Percentiles rank a stretch among this genome's conserved stretches.
Conservation (phyloP, 2,888 invertebrate genomes). For the Aelia acuminata region DNA sequence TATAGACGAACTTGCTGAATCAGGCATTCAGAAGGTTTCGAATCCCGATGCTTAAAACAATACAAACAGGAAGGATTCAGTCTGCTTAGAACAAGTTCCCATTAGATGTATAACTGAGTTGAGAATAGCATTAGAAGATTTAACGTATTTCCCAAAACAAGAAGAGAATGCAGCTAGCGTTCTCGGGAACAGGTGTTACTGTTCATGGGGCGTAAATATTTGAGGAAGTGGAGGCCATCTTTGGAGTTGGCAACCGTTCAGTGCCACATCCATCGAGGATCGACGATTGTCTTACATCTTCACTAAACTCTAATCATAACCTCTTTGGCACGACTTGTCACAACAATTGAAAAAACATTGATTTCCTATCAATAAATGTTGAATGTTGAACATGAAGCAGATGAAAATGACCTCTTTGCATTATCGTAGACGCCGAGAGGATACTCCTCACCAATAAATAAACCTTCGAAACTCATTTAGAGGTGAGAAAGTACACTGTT, state of each 20-base stretch:
- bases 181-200: neutral
- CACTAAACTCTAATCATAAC: neutral
- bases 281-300: neutral
- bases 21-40: neutral
- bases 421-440: too few relatives aligned
- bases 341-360: neutral
- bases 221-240: neutral
- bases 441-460: too few relatives aligned
- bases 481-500: too few relatives aligned
- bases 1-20: neutral
- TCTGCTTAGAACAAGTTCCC: neutral
- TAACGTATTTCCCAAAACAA: neutral
- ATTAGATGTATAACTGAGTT: neutral
- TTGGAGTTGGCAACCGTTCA: neutral
- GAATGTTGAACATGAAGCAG: too few relatives aligned
- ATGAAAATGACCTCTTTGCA: too few relatives aligned
- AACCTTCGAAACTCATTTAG: too few relatives aligned
- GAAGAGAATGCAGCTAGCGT: neutral
- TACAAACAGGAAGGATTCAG: conserved; percentile 9
- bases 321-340: neutral
- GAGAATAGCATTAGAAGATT: neutral
- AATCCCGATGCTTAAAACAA: neutral
- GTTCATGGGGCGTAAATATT: conserved; percentile 17
- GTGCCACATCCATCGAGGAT: neutral
- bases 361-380: too few relatives aligned